phyloP scores from a whole-genome alignment of 2,113 vertebrate genomes.

The Burhinus oedicnemus region DNA sequence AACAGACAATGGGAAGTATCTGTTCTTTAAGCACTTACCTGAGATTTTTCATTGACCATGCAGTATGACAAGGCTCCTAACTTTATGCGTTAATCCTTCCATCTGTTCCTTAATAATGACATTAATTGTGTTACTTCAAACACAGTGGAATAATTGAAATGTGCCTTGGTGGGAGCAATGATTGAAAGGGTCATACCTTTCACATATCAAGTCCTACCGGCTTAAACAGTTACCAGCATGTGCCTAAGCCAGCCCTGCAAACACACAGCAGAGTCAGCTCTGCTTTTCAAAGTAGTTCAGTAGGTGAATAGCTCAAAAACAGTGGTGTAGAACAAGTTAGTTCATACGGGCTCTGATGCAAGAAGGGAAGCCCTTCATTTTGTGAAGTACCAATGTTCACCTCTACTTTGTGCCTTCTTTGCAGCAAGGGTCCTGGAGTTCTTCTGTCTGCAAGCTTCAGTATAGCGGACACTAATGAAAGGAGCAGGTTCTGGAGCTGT shows the following conservation, averaged over 20 bases:
- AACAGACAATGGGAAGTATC: neutral
- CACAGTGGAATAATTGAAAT: neutral
- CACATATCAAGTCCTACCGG: neutral
- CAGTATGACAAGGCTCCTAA: neutral
- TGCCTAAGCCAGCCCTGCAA: neutral
- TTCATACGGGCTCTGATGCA: neutral
- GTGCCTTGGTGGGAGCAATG: neutral
- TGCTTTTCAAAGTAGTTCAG: neutral
- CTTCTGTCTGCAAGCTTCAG: neutral
- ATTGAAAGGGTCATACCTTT: neutral
- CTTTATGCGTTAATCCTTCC: neutral
- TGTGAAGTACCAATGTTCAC: neutral
- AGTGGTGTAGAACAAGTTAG: neutral
- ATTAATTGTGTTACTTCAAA: neutral
- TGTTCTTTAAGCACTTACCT: neutral
- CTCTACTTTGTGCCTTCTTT: neutral
- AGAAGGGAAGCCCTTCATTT: neutral
- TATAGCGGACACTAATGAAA: neutral
- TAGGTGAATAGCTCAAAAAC: neutral
- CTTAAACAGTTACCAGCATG: neutral
- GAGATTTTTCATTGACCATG: neutral
- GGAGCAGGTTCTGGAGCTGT: neutral
- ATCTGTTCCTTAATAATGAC: neutral
- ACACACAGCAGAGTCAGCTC: neutral
- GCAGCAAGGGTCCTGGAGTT: neutral